A percentile compares a stretch with the other conserved stretches of the same genome.
Conservation (phyloP, 2,113 vertebrate species). For the Brachyhypopomus occidentalis region DNA sequence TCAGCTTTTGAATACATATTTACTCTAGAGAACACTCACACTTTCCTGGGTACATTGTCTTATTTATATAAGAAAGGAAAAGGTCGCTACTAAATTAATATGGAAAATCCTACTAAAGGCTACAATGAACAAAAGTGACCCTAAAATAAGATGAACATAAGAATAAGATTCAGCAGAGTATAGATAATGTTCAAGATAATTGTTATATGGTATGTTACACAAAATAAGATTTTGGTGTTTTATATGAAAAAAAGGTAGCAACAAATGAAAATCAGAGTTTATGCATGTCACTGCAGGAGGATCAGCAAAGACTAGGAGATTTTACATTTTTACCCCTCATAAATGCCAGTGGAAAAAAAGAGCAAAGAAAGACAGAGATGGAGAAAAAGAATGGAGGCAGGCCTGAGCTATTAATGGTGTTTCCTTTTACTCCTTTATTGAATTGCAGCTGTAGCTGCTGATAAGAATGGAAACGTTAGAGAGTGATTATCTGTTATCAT, state of each 20-base stretch:
- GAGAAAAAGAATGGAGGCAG: slow-evolving; percentile 2
- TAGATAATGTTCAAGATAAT: not conserved
- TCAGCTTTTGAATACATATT: not conserved
- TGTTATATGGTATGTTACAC: too few species aligned
- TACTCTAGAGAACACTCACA: not conserved
- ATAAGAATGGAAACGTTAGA: slow-evolving; percentile 68
- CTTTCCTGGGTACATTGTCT: not conserved
- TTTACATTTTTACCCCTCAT: slow-evolving; percentile 56
- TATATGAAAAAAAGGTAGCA: too few species aligned
- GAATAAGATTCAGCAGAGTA: not conserved
- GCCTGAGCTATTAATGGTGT: slow-evolving; percentile 60
- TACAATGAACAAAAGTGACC: not conserved
- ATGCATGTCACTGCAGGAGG: not conserved
- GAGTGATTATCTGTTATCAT: slow-evolving; percentile 72
- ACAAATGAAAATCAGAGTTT: not conserved
- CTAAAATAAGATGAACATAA: not conserved
- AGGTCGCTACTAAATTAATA: slow-evolving; percentile 20
- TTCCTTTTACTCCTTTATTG: slow-evolving; percentile 68
- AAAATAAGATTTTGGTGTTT: too few species aligned
- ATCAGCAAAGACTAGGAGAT: slow-evolving; percentile 43
- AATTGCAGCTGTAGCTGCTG: slow-evolving; percentile 77
- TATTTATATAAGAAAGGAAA: slow-evolving; percentile 7
- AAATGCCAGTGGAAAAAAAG: slow-evolving; percentile 61
- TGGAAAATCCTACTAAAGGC: not conserved
- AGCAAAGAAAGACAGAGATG: slow-evolving; percentile 2